Conservation (phyloP, 2,113 vertebrate genomes). For the Oncorhynchus keta region DNA sequence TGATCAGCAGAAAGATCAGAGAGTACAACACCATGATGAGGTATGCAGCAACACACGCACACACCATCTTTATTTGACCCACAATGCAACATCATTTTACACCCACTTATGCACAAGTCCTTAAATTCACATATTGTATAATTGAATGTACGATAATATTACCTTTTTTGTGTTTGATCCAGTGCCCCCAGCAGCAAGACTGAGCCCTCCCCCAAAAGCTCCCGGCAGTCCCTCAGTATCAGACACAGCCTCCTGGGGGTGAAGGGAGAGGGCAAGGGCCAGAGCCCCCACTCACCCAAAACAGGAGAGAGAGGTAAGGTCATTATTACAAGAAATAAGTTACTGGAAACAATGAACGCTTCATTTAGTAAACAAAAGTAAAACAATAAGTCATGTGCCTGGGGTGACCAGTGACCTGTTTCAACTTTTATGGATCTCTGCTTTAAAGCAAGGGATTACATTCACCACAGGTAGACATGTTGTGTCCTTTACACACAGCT, state of each 20-base stretch:
- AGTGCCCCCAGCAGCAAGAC: slow-evolving; percentile 76
- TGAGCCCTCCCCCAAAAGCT: slow-evolving; percentile 88
- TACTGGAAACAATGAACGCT: too few species aligned
- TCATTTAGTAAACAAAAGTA: too few species aligned
- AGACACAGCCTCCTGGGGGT: slow-evolving; percentile 86
- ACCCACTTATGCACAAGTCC: not conserved
- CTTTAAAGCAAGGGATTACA: too few species aligned
- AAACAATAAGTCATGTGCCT: too few species aligned
- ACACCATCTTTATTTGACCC: not conserved
- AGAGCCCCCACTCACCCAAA: slow-evolving; percentile 65
- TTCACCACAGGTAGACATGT: too few species aligned
- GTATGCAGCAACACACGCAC: slow-evolving; percentile 64
- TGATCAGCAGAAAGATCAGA: slow-evolving; percentile 95
- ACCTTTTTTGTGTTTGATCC: slow-evolving; percentile 6
- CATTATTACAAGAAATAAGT: slow-evolving; percentile 48
- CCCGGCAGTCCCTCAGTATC: slow-evolving; percentile 91
- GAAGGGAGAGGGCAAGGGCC: slow-evolving; percentile 76
- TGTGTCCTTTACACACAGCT: too few species aligned
- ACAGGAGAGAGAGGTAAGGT: slow-evolving; percentile 57
- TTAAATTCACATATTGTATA: not conserved
- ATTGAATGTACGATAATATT: not conserved
- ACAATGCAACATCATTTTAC: not conserved
- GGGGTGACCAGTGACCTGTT: too few species aligned
- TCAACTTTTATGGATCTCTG: too few species aligned
- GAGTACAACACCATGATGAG: slow-evolving; percentile 95